Conservation (phyloP, 2,113 vertebrate species). For the Garra rufa region DNA sequence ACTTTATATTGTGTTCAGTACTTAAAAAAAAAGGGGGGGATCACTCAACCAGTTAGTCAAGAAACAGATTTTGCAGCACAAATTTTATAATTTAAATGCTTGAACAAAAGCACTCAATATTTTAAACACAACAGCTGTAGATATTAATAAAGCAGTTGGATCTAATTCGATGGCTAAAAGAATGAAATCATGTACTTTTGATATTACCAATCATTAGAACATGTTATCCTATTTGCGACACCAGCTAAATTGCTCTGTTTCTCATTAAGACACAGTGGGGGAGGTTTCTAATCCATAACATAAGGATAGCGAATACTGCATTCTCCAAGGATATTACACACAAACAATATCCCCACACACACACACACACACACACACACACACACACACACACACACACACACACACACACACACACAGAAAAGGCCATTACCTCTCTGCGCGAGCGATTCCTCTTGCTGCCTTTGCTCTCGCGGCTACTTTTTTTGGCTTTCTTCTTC, state of each 20-base stretch:
- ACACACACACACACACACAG: background rate
- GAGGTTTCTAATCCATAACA: slow-evolving; percentile 19
- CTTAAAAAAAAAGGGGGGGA: background rate
- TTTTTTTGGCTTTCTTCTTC: slow-evolving; percentile 97
- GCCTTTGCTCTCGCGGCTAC: slow-evolving; percentile 86
- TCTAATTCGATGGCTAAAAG: background rate
- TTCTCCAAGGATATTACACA: background rate
- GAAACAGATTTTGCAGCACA: background rate
- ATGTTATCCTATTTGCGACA: background rate
- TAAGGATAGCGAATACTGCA: background rate
- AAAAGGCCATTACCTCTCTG: slow-evolving; percentile 82
- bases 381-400: no score
- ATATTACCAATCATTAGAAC: slow-evolving; percentile 14
- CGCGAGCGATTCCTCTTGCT: slow-evolving; percentile 91
- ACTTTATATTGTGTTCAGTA: background rate
- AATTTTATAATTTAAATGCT: no score
- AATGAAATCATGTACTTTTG: background rate
- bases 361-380: no score
- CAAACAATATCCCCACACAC: no score
- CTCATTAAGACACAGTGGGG: slow-evolving; percentile 25
- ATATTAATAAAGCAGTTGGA: background rate
- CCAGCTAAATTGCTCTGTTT: slow-evolving; percentile 25
- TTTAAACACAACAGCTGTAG: background rate
- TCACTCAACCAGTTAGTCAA: background rate
- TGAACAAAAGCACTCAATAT: background rate